Evolutionary conservation across 1,140 invertebrate genomes (phyloP), one percentile per base, ranked within the genome.

Genomic region (Ectropis grisescens): DNA sequence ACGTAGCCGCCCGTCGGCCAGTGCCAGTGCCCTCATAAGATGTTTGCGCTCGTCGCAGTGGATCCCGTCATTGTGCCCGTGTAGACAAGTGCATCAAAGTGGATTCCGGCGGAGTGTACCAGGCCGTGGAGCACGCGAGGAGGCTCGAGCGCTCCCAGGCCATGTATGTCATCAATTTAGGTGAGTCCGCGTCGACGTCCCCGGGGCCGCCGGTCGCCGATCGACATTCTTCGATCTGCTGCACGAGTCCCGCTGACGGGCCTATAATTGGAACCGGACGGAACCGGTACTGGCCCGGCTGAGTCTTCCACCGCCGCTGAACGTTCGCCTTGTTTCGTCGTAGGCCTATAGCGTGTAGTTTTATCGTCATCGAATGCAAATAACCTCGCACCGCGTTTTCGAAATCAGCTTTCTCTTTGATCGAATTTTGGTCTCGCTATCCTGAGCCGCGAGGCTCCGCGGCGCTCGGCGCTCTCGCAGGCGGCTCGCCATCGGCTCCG

Each of bases 121-220:
- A 56, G 67, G 61, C 70, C 58, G 74, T 79, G 69, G 74, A 76
- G 74, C 74, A 67, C 62, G 62, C 70, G 47, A 58, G 64, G 58
- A 65, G 67, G 65, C 67, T 74, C 65, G 71, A 76, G 62, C 71
- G 75, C 66, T 76, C 71, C 65, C 75, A 66, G 71, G 71, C 71
- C 61, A 80, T 80, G 75, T 80, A 80, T 70, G 75, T 80, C 69
- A 72, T 80, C 39, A 80, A 80, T 76, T 68, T 80, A 72, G 75
- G 75, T 80, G 68, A 80, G 75, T 68, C 61, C 67, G 69, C 60
- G 54, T 43, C 22, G 33, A 42, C 39, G 41, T 38, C 40, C 37
- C 24, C 16, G 16, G 16, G 16, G 8, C 16, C 38, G 29, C 11
- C 45, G 26, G 29, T 41, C 33, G 41, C 14, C 35, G 49, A 46